phyloP scores from a whole-genome alignment of 2,113 vertebrate species.

The Ageneiosus marmoratus region DNA sequence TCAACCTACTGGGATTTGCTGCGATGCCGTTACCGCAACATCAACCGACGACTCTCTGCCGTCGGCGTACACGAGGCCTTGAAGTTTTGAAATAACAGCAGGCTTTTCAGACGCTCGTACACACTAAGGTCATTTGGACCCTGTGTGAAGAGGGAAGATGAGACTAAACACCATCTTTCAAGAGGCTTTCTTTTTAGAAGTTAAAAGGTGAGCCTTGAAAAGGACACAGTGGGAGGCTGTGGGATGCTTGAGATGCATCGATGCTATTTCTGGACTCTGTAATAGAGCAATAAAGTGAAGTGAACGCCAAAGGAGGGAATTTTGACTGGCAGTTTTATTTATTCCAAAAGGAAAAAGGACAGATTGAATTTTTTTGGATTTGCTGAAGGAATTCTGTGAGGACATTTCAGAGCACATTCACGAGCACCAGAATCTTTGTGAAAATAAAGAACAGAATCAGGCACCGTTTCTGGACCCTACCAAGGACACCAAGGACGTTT shows the following conservation, averaged over 20 bases:
- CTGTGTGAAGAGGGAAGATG: neutral
- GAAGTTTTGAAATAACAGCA: constrained; percentile 59
- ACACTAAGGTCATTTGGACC: neutral
- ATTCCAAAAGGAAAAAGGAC: neutral
- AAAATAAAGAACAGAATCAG: neutral
- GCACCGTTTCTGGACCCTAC: neutral
- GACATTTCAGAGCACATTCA: too few species aligned
- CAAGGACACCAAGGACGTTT: neutral
- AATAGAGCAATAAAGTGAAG: neutral
- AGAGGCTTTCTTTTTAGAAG: neutral
- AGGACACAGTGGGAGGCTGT: neutral
- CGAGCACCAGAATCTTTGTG: too few species aligned
- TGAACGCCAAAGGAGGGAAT: neutral
- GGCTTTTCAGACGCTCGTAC: neutral
- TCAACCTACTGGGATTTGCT: constrained; percentile 78
- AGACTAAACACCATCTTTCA: neutral
- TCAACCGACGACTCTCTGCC: constrained; percentile 78
- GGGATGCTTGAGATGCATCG: neutral
- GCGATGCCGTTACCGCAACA: constrained; percentile 79
- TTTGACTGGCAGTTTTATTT: neutral
- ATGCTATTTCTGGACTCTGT: neutral
- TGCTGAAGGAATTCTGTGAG: neutral
- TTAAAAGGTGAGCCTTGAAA: constrained; percentile 6
- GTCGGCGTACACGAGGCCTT: constrained; percentile 79
- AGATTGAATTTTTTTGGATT: neutral